A percentile compares a stretch with the other conserved stretches of the same genome.
Conservation (phyloP, 2,888 invertebrate genomes). For the Melieria crassipennis region DNA sequence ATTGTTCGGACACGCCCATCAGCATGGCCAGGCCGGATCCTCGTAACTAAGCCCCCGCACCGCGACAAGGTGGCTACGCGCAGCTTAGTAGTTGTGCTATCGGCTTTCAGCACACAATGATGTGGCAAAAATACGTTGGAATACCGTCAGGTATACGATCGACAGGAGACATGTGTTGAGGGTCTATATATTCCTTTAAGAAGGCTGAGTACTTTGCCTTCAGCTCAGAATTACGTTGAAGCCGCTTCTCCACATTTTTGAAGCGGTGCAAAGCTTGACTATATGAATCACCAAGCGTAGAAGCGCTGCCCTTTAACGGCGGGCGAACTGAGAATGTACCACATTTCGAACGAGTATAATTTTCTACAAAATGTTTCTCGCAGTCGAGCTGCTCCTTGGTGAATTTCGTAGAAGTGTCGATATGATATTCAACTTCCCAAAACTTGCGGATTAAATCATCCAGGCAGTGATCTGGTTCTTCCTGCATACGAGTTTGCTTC, state of each 20-base stretch:
- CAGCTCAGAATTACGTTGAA: constrained; percentile 5
- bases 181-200: constrained; percentile 27
- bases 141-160: too few species aligned
- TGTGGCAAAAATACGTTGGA: too few species aligned
- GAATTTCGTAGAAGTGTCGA: neutral
- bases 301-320: too few species aligned
- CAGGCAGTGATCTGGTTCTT: neutral
- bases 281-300: constrained; percentile 37
- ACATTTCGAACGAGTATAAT: constrained; percentile 17
- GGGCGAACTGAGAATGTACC: constrained; percentile 37
- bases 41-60: too few species aligned
- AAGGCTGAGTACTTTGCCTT: constrained; percentile 21
- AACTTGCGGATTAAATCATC: constrained; percentile 21
- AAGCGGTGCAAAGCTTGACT: constrained; percentile 26
- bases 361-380: constrained; percentile 36
- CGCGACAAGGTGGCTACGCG: too few species aligned
- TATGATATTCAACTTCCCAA: constrained; percentile 32
- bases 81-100: constrained; percentile 22
- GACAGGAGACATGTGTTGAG: constrained; percentile 25
- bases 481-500: neutral
- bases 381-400: constrained; percentile 36
- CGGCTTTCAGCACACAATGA: too few species aligned
- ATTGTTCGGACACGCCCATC: too few species aligned
- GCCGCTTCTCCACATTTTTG: constrained; percentile 23
- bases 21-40: too few species aligned